phyloP scores from a whole-genome alignment of 2,797 vertebrate genomes.

The Mycteria americana region DNA sequence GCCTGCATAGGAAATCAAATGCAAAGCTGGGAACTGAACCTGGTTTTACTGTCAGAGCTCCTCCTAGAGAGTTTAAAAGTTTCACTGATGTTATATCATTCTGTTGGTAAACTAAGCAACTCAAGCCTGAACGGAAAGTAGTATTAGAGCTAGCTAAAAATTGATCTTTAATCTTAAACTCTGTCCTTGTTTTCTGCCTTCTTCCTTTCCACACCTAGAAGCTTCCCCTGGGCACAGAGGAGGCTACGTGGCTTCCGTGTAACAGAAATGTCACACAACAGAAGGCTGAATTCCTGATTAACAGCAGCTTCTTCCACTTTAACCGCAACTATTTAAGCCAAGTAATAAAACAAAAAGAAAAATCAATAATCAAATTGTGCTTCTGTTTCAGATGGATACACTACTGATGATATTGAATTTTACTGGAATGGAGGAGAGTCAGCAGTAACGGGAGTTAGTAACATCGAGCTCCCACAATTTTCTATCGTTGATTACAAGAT shows the following conservation, averaged over 20 bases:
- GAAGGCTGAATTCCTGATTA: background rate
- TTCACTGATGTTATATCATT: background rate
- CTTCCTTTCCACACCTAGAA: background rate
- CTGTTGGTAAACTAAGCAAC: background rate
- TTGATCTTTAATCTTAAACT: background rate
- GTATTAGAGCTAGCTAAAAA: background rate
- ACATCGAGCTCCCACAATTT: conserved; percentile 94
- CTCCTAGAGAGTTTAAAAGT: background rate
- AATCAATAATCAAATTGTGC: background rate
- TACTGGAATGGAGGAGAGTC: conserved; percentile 90
- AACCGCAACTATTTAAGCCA: background rate
- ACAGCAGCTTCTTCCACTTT: background rate
- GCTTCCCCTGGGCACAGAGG: background rate
- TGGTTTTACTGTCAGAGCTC: background rate
- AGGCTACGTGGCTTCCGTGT: background rate
- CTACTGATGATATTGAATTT: conserved; percentile 95
- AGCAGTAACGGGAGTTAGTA: conserved; percentile 90
- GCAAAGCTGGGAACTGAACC: background rate
- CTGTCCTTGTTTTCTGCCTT: background rate
- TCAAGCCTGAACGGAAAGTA: background rate
- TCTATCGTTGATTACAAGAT: conserved; percentile 93
- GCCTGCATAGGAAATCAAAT: background rate
- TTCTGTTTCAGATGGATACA: conserved; percentile 87
- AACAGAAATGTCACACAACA: background rate
- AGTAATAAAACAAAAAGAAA: background rate